These are phyloP conservation scores for Drosophila watanabei DNA, from an alignment of 1,140 invertebrate genomes.

Conservation along the genomic window DNA sequence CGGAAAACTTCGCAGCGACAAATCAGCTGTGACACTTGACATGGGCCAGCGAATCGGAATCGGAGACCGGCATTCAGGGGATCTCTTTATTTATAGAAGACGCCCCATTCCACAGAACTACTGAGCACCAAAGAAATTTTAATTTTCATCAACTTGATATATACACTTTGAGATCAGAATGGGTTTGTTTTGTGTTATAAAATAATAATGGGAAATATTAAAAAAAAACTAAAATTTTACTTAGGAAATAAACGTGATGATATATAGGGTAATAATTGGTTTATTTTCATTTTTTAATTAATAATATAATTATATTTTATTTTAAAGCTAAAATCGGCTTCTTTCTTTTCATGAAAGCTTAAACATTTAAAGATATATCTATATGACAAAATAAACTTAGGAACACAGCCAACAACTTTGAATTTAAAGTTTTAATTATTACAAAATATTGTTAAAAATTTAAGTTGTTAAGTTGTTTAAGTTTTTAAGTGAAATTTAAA, in stretches of 20 bases:
- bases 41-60: conserved; percentile 39
- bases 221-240: neutral
- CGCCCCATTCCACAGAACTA: conserved; percentile 3
- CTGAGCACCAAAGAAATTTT: conserved; percentile 1
- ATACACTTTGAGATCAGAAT: conserved; percentile 6
- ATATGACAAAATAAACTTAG: neutral
- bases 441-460: no score
- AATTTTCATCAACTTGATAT: conserved; percentile 6
- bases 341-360: no score
- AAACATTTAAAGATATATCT: neutral
- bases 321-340: no score
- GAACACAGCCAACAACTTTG: neutral
- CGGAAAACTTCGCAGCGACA: conserved; percentile 33
- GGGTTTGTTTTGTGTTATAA: neutral
- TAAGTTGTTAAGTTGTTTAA: no score
- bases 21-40: conserved; percentile 62
- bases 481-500: neutral
- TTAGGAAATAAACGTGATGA: rapidly evolving
- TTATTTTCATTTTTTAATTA: neutral
- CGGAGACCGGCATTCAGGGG: conserved; percentile 31
- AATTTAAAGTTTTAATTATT: neutral
- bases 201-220: neutral
- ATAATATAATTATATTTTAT: neutral
- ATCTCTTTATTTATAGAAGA: conserved; percentile 40
- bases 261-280: no score